Evolutionary conservation across 2,888 invertebrate genomes (phyloP).

Genomic region (Caenorhabditis afra): DNA sequence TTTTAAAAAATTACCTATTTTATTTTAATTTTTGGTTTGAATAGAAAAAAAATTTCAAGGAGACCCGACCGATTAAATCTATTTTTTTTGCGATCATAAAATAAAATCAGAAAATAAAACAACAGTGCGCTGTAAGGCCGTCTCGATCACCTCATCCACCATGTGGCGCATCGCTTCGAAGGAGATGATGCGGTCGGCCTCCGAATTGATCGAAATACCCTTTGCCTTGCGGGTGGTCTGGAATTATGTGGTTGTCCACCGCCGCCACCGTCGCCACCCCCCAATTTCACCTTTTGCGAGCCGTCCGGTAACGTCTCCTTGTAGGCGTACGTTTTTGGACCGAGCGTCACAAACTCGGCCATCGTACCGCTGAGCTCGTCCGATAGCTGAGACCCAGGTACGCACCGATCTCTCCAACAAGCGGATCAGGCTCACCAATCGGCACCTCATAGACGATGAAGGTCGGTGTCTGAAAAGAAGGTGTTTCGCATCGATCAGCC

Average conservation of each 20-base stretch:
- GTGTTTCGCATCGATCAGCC: neutral
- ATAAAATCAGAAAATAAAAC: too few relatives aligned
- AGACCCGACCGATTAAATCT: too few relatives aligned
- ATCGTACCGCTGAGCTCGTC: neutral
- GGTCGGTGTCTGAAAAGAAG: constrained; percentile 11
- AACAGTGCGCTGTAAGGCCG: too few relatives aligned
- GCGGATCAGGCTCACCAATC: neutral
- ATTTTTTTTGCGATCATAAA: too few relatives aligned
- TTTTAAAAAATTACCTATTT: too few relatives aligned
- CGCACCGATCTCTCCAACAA: neutral
- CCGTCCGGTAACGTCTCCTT: neutral
- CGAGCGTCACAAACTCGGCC: neutral
- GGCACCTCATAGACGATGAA: constrained; percentile 5
- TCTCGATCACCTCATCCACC: constrained; percentile 17
- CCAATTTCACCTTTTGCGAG: constrained; percentile 1
- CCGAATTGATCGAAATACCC: constrained; percentile 1
- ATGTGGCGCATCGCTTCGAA: constrained; percentile 6
- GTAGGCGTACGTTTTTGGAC: constrained; percentile 1
- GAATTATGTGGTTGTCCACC: neutral
- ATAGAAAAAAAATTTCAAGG: too few relatives aligned
- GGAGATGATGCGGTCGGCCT: neutral
- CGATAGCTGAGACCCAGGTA: constrained; percentile 1
- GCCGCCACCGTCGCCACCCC: too few relatives aligned
- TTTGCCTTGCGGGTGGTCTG: constrained; percentile 2
- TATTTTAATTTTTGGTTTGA: too few relatives aligned